Evolutionary conservation across 2,888 invertebrate species (phyloP), one percentile per base, ranked within the genome.

Genomic region (Orgyia antiqua): DNA sequence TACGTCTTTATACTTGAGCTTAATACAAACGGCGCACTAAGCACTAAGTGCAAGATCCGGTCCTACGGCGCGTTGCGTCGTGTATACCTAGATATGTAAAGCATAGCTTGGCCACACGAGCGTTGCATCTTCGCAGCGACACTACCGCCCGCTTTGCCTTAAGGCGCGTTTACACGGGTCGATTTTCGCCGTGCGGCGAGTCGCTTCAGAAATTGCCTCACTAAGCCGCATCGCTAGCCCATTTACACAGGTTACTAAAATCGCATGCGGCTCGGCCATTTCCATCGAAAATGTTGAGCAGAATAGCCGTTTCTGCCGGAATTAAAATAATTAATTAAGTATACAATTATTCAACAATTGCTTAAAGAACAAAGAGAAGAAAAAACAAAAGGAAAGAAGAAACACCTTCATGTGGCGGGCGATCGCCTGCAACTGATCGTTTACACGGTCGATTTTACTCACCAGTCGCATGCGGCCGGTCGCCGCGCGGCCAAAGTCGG

Each of bases 151-250:
- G n/a, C n/a, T n/a, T n/a, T n/a, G n/a, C n/a, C n/a, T n/a, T n/a
- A n/a, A n/a, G n/a, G n/a, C n/a, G n/a, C n/a, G 13, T 30, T 45
- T 44, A 58, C 54, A 55, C 50, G 56, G 53, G 54, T 57, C 55
- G 57, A 58, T 60, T 58, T 58, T 58, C 50, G 55, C 54, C 53
- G 54, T 62, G 53, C 55, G 57, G 51, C 52, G 10, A 45, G 46
- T 53, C 42, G 43, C 52, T 50, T 48, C 39, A 42, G 42, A 4
- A 45, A 47, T 51, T 29, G 44, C 44, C 41, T 45, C 23, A 23
- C 19, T 9, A 19, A 19, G 19, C 19, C 19, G 19, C 19, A 19
- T 19, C 19, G 19, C 19, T 19, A 19, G 21, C 19, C 19, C 19
- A 19, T 5, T n/a, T n/a, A n/a, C n/a, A n/a, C n/a, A n/a, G n/a